Conservation (phyloP, 2,888 invertebrate genomes). For the Tetrapedia diversipes region DNA sequence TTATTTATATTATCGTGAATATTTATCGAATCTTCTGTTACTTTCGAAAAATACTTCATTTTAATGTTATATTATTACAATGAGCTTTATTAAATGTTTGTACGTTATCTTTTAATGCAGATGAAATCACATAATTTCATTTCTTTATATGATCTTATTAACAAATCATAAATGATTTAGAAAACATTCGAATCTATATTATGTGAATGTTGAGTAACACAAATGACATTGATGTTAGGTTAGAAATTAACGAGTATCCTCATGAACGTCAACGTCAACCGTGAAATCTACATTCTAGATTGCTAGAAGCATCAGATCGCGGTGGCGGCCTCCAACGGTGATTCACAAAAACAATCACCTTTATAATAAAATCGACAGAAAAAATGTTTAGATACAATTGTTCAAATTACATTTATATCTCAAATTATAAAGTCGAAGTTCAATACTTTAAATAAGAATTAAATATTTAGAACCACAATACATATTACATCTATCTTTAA, state of each 20-base stretch:
- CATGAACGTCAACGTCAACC: no score
- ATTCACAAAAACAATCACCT: constrained; percentile 10
- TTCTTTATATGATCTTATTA: constrained; percentile 19
- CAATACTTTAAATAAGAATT: constrained; percentile 4
- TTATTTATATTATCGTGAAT: constrained; percentile 13
- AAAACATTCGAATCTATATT: constrained; percentile 17
- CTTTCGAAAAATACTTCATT: constrained; percentile 17
- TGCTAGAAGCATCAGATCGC: constrained; percentile 3
- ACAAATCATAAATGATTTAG: constrained; percentile 16
- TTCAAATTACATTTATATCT: neutral
- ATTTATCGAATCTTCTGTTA: constrained; percentile 20
- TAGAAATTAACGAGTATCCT: constrained; percentile 42
- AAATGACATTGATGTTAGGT: constrained; percentile 44
- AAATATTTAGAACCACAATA: neutral
- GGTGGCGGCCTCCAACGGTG: constrained; percentile 26
- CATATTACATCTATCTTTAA: neutral
- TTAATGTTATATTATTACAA: constrained; percentile 42
- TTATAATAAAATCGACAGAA: constrained; percentile 6
- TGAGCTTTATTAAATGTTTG: constrained; percentile 8
- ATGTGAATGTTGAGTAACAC: constrained; percentile 18
- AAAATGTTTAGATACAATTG: neutral
- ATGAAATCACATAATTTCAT: constrained; percentile 25
- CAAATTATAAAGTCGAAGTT: neutral
- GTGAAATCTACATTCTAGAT: constrained; percentile 25
- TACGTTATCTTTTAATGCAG: constrained; percentile 32